Percentiles rank a stretch among this genome's conserved stretches.
These are phyloP conservation scores for Antrozous pallidus DNA, from an alignment of 2,797 vertebrate species.

Conservation along the genomic window DNA sequence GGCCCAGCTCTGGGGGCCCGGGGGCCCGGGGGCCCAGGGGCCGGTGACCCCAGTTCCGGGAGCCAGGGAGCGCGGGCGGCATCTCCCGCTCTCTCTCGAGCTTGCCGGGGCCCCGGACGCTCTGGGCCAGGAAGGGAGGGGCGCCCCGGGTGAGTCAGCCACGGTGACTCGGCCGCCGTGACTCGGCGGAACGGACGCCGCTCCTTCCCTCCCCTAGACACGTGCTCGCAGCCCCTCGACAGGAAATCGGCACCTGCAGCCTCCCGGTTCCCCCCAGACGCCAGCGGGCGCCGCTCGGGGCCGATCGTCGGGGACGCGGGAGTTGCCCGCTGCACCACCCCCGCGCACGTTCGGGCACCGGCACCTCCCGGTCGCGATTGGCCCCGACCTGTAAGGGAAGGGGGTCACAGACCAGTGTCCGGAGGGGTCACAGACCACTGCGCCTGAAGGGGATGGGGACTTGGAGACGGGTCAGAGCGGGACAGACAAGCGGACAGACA, in stretches of 20 bases:
- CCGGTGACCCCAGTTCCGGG: slow-evolving; percentile 66
- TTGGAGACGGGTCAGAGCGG: background rate
- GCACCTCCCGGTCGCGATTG: background rate
- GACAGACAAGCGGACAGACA: background rate
- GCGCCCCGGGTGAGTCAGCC: slow-evolving; percentile 64
- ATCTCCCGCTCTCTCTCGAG: slow-evolving; percentile 36
- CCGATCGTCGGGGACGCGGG: background rate
- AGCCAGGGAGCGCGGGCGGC: background rate
- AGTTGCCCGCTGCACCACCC: background rate
- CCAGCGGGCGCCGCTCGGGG: background rate
- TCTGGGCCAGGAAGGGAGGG: slow-evolving; percentile 76
- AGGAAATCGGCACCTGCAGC: slow-evolving; percentile 74
- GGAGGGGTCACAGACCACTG: too few species aligned
- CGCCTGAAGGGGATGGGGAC: background rate
- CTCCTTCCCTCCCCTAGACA: slow-evolving; percentile 64
- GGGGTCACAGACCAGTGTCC: background rate
- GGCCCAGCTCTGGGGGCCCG: background rate
- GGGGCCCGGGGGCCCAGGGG: background rate
- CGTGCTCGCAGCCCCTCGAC: slow-evolving; percentile 71
- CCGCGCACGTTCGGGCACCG: background rate
- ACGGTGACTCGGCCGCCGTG: slow-evolving; percentile 69
- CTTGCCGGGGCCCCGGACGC: slow-evolving; percentile 13
- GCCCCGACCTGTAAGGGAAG: background rate
- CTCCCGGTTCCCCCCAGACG: background rate
- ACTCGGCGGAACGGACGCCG: slow-evolving; percentile 73